Evolutionary conservation across 1,140 invertebrate genomes (phyloP).

Genomic region (Bactericera cockerelli): DNA sequence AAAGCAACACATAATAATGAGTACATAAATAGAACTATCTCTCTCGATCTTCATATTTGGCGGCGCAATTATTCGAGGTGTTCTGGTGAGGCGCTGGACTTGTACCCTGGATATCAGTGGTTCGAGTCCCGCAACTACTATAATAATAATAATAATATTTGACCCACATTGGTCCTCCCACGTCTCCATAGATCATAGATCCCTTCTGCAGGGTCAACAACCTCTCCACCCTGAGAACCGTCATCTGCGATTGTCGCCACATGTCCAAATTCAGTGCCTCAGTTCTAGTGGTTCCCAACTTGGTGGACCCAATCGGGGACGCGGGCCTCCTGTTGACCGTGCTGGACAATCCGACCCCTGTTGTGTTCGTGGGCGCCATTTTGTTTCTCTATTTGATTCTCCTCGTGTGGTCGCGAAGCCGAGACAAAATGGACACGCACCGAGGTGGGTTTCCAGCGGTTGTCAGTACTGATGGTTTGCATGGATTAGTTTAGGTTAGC

Average conservation of each 20-base stretch:
- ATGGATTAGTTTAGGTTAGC: too few relatives aligned
- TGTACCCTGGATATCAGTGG: too few relatives aligned
- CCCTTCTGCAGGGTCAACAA: not conserved
- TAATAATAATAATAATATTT: too few relatives aligned
- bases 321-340: conserved; percentile 14
- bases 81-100: too few relatives aligned
- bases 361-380: conserved; percentile 11
- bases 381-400: conserved; percentile 10
- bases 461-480: too few relatives aligned
- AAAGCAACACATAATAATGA: too few relatives aligned
- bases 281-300: conserved; percentile 1
- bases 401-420: conserved; percentile 9
- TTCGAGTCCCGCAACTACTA: too few relatives aligned
- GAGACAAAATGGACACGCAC: conserved; percentile 11
- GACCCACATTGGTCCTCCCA: too few relatives aligned
- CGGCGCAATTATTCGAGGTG: too few relatives aligned
- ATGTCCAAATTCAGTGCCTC: conserved; percentile 10
- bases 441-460: too few relatives aligned
- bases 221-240: not conserved
- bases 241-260: conserved; percentile 8
- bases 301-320: conserved; percentile 15
- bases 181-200: conserved; percentile 3
- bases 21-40: too few relatives aligned
- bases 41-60: too few relatives aligned
- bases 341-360: conserved; percentile 12